phyloP scores from a whole-genome alignment of 1,140 invertebrate species.

The Cephus cinctus region DNA sequence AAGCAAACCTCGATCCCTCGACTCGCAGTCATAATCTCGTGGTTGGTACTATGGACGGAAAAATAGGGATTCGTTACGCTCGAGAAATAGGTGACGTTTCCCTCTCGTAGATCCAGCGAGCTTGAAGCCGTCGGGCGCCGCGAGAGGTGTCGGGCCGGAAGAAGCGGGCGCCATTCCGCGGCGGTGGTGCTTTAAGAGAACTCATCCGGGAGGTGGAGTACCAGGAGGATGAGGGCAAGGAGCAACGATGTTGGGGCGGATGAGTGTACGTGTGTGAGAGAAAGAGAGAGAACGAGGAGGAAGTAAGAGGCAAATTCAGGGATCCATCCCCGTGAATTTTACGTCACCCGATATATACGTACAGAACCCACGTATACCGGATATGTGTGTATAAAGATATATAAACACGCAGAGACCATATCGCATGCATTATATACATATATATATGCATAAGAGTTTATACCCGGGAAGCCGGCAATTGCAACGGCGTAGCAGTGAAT shows the following conservation, averaged over 20 bases:
- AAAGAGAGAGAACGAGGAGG: background rate
- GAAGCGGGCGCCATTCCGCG: slow-evolving; percentile 38
- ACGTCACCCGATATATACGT: slow-evolving; percentile 42
- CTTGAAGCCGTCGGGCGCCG: background rate
- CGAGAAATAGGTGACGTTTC: too few species aligned
- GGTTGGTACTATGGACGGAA: too few species aligned
- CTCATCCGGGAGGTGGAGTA: background rate
- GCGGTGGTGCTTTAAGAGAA: slow-evolving; percentile 18
- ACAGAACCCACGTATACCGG: too few species aligned
- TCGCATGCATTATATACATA: too few species aligned
- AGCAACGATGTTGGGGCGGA: background rate
- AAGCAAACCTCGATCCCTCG: too few species aligned
- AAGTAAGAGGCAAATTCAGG: slow-evolving; percentile 25
- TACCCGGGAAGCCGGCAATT: slow-evolving; percentile 41
- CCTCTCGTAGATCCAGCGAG: too few species aligned
- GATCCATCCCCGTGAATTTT: slow-evolving; percentile 35
- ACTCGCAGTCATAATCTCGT: too few species aligned
- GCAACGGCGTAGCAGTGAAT: slow-evolving; percentile 34
- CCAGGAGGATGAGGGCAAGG: slow-evolving; percentile 3
- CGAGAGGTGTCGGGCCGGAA: slow-evolving; percentile 26
- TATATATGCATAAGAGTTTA: slow-evolving; percentile 40
- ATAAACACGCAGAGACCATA: too few species aligned
- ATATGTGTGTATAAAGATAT: too few species aligned
- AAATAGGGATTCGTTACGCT: too few species aligned
- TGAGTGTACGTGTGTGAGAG: background rate